A percentile compares a stretch with the other conserved stretches of the same genome.
Conservation (phyloP, 2,888 invertebrate genomes). For the Sphinx pinastri region DNA sequence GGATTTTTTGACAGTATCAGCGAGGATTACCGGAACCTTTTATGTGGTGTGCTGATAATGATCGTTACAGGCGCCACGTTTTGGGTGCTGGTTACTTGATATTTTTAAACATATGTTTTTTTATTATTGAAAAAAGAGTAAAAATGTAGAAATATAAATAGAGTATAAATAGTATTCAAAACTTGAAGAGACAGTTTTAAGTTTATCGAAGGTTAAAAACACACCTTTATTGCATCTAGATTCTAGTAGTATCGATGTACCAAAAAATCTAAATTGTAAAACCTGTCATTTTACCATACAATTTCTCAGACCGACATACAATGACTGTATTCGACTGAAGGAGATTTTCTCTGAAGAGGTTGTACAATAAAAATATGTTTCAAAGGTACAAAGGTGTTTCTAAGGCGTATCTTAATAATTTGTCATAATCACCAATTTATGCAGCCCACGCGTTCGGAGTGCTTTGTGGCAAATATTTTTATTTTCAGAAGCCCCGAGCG, state of each 20-base stretch:
- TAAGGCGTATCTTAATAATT: neutral
- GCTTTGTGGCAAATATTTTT: neutral
- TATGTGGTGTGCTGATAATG: slow-evolving; percentile 51
- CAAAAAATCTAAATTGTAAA: too few relatives aligned
- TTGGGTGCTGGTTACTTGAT: slow-evolving; percentile 44
- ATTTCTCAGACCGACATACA: neutral
- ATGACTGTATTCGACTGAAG: neutral
- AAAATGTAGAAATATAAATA: too few relatives aligned
- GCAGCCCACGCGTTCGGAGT: slow-evolving; percentile 4
- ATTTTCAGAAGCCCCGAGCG: neutral
- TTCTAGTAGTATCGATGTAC: too few relatives aligned
- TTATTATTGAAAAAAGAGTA: neutral
- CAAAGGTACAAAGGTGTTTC: neutral
- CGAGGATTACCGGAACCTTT: slow-evolving; percentile 61
- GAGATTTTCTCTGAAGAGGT: neutral
- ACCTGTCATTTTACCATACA: neutral
- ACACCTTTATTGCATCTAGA: too few relatives aligned
- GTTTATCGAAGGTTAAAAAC: too few relatives aligned
- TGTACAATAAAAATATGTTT: neutral
- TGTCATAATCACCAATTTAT: neutral
- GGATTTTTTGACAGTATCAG: slow-evolving; percentile 66
- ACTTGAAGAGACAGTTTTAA: too few relatives aligned
- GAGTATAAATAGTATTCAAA: too few relatives aligned
- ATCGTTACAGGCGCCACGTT: slow-evolving; percentile 55
- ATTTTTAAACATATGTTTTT: neutral